Conservation (phyloP, 1,140 invertebrate species). For the Habropoda laboriosa region DNA sequence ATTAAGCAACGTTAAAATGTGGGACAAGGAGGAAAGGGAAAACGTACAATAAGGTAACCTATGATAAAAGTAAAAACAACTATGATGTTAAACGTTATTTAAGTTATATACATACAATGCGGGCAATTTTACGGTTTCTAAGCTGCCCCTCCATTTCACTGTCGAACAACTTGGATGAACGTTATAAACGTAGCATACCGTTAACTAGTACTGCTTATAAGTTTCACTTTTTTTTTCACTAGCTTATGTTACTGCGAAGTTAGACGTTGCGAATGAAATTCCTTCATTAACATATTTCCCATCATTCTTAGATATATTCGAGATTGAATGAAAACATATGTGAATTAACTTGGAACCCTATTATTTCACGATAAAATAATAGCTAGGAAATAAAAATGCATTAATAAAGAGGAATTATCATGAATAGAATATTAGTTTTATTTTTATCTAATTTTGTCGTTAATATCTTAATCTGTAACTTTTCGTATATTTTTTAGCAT, state of each 20-base stretch:
- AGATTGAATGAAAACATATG: background rate
- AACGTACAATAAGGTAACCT: background rate
- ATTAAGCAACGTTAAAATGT: no score
- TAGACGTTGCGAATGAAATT: constrained; percentile 5
- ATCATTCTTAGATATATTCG: background rate
- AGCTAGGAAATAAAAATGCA: background rate
- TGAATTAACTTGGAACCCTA: no score
- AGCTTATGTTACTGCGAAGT: constrained; percentile 8
- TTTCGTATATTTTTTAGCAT: no score
- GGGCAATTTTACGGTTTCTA: constrained; percentile 42
- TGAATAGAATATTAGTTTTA: background rate
- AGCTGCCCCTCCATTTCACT: constrained; percentile 2
- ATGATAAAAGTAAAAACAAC: background rate
- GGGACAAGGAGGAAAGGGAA: no score
- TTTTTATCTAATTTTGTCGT: no score
- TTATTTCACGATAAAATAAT: background rate
- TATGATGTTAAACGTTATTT: constrained; percentile 3
- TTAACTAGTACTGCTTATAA: constrained; percentile 35
- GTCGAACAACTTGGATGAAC: constrained; percentile 14
- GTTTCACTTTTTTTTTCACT: constrained; percentile 56
- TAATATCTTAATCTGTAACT: no score
- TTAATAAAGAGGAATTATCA: background rate
- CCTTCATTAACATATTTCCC: background rate
- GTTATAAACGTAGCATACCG: constrained; percentile 32
- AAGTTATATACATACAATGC: background rate